Conservation (phyloP, 2,113 vertebrate species). For the Scortum barcoo region DNA sequence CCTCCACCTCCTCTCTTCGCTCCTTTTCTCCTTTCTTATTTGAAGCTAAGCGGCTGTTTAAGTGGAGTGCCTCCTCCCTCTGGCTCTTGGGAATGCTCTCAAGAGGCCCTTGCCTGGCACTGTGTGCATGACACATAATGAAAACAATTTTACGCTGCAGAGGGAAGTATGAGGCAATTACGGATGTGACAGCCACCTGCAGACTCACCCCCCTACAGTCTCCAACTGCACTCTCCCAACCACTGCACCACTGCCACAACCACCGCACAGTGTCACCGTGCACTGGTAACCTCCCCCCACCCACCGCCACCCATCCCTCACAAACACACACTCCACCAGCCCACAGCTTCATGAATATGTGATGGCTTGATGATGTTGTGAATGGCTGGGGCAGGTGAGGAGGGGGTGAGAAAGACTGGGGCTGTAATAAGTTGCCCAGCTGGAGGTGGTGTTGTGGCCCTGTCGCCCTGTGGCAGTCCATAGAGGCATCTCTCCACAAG, state of each 20-base stretch:
- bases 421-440: slow-evolving; percentile 98
- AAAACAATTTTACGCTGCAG: slow-evolving; percentile 99
- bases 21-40: slow-evolving; percentile 81
- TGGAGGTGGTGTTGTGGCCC: slow-evolving; percentile 96
- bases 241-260: slow-evolving; percentile 63
- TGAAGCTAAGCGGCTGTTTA: slow-evolving; percentile 96
- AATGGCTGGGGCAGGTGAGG: slow-evolving; percentile 97
- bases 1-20: slow-evolving; percentile 72
- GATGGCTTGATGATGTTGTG: slow-evolving; percentile 98
- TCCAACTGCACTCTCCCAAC: slow-evolving; percentile 84
- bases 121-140: slow-evolving; percentile 99
- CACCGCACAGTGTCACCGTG: slow-evolving; percentile 70
- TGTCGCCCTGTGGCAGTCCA: slow-evolving; percentile 95
- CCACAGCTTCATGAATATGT: slow-evolving; percentile 97
- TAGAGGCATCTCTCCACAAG: slow-evolving; percentile 93
- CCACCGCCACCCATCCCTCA: slow-evolving; percentile 38
- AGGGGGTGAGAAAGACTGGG: slow-evolving; percentile 80
- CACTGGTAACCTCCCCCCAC: slow-evolving; percentile 55
- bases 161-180: slow-evolving; percentile 99
- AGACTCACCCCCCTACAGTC: slow-evolving; percentile 89
- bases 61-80: slow-evolving; percentile 97
- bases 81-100: slow-evolving; percentile 96
- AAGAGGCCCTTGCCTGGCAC: slow-evolving; percentile 96
- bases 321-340: slow-evolving; percentile 75
- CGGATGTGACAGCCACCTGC: slow-evolving; percentile 99